A percentile compares a stretch with the other conserved stretches of the same genome.
phyloP scores from a whole-genome alignment of 2,797 vertebrate species.

The Falco peregrinus region DNA sequence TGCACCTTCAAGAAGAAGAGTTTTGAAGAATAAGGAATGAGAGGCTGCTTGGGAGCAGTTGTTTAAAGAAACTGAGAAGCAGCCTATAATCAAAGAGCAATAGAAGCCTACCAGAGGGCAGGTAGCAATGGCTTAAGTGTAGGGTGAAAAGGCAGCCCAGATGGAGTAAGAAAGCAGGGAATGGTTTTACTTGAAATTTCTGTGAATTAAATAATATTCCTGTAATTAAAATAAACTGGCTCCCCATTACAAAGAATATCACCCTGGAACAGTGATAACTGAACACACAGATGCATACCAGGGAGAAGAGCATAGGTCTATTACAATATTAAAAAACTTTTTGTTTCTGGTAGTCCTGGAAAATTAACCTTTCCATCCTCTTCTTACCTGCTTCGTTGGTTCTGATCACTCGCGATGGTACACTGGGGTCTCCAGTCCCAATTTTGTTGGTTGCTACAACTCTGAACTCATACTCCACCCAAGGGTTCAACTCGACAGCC shows the following conservation, averaged over 20 bases:
- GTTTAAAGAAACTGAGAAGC: neutral
- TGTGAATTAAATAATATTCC: neutral
- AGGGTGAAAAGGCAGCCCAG: neutral
- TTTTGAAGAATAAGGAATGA: neutral
- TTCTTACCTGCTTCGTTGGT: slow-evolving; percentile 94
- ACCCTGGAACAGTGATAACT: neutral
- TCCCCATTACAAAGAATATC: neutral
- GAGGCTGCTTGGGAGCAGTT: neutral
- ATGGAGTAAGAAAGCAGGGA: neutral
- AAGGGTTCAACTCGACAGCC: slow-evolving; percentile 93
- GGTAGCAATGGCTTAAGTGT: neutral
- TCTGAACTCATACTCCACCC: slow-evolving; percentile 98
- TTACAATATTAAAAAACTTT: neutral
- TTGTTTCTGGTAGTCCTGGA: neutral
- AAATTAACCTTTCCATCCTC: neutral
- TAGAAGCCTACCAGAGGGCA: neutral
- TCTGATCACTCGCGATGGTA: slow-evolving; percentile 87
- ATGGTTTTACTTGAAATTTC: neutral
- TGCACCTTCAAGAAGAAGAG: neutral
- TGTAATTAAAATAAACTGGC: neutral
- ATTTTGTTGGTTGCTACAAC: slow-evolving; percentile 95
- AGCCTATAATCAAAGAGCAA: neutral
- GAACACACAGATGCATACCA: neutral
- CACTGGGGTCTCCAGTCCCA: slow-evolving; percentile 93
- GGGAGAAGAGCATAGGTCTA: neutral